phyloP scores from a whole-genome alignment of 1,140 invertebrate genomes.

The Drosophila albomicans region DNA sequence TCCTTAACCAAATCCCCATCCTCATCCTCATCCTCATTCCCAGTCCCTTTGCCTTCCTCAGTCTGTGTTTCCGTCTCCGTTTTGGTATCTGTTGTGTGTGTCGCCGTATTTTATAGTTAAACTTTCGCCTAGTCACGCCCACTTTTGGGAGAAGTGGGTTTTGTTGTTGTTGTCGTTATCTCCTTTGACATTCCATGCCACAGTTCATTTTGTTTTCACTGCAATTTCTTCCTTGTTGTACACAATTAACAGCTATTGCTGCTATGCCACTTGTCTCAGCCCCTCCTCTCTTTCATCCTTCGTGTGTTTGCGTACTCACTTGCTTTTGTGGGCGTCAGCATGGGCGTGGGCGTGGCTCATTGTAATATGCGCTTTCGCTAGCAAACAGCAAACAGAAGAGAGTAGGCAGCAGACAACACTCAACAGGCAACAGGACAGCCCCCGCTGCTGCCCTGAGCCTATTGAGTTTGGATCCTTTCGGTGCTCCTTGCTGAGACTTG shows the following conservation, averaged over 20 bases:
- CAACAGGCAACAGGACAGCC: not conserved
- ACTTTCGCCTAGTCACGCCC: conserved; percentile 49
- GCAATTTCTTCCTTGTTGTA: conserved; percentile 81
- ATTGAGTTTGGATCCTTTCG: conserved; percentile 23
- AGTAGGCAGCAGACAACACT: too few species aligned
- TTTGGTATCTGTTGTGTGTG: conserved; percentile 56
- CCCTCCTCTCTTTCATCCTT: not conserved
- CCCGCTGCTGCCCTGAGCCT: conserved; percentile 17
- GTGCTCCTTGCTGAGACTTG: conserved; percentile 64
- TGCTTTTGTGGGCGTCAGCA: conserved; percentile 18
- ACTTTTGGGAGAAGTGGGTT: conserved; percentile 8
- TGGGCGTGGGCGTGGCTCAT: conserved; percentile 59
- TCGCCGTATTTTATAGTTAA: conserved; percentile 71
- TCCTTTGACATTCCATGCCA: conserved; percentile 66
- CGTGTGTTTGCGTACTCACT: conserved; percentile 23
- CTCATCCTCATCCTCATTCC: conserved; percentile 1
- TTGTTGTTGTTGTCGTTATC: conserved; percentile 31
- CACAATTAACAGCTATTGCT: conserved; percentile 78
- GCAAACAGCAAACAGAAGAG: conserved; percentile 20
- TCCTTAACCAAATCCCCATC: not conserved
- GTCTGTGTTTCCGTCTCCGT: conserved; percentile 2
- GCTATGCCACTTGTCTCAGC: conserved; percentile 18
- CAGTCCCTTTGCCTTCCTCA: not conserved
- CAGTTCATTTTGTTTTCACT: conserved; percentile 78
- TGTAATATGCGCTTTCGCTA: conserved; percentile 73